Conservation (phyloP, 2,888 invertebrate genomes). For the Meiosimyza platycephala region DNA sequence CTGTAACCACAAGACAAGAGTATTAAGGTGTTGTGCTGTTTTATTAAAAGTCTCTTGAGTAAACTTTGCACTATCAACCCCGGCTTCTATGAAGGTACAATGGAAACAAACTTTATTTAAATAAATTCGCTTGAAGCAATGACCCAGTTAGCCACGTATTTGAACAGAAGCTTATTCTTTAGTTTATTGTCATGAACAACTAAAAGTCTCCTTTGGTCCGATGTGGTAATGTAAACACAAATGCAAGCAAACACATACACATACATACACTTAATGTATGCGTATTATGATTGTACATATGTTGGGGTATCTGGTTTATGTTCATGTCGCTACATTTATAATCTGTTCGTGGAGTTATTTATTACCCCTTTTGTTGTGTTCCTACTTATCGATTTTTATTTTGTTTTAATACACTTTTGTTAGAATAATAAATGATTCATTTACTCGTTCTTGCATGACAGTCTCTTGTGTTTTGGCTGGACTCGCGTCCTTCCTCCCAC, state of each 20-base stretch:
- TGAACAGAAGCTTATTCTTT: background rate
- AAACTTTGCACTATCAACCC: background rate
- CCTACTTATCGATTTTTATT: constrained; percentile 27
- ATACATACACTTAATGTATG: constrained; percentile 11
- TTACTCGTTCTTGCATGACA: constrained; percentile 9
- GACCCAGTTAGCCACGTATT: constrained; percentile 5
- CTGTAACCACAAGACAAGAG: background rate
- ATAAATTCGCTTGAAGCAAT: background rate
- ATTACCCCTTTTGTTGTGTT: constrained; percentile 12
- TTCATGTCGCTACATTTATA: background rate
- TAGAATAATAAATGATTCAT: constrained; percentile 33
- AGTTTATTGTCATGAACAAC: background rate
- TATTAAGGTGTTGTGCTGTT: background rate
- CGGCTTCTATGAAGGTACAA: background rate
- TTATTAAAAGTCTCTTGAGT: background rate
- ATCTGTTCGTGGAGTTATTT: constrained; percentile 25
- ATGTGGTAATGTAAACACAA: constrained; percentile 7
- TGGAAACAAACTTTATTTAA: constrained; percentile 1
- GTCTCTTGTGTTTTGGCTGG: constrained; percentile 16
- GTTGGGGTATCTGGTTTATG: background rate
- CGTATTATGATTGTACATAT: constrained; percentile 18
- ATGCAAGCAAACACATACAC: constrained; percentile 40
- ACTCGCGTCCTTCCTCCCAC: background rate
- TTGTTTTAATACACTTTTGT: constrained; percentile 5
- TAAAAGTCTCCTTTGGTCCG: background rate